Evolutionary conservation across 2,888 invertebrate genomes (phyloP).

Genomic region (Protodeltote pygarga): DNA sequence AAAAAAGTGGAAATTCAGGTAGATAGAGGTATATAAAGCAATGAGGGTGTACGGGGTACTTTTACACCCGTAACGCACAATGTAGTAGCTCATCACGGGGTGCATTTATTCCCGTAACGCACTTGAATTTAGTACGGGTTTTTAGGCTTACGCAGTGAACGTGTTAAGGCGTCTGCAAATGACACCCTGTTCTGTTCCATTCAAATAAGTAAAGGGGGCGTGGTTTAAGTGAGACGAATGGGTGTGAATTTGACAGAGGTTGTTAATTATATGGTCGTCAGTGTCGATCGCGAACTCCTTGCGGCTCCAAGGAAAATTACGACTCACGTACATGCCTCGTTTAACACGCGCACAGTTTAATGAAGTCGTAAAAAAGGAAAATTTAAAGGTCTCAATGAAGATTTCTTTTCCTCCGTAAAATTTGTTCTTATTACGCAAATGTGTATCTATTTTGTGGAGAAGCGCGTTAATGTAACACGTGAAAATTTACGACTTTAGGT

Average conservation of each 20-base stretch:
- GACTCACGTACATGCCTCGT: slow-evolving; percentile 64
- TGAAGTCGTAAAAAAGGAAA: slow-evolving; percentile 66
- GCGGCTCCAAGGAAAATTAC: slow-evolving; percentile 68
- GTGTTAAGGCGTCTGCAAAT: slow-evolving; percentile 45
- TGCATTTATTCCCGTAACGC: too few relatives aligned
- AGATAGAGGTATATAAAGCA: too few relatives aligned
- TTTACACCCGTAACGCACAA: too few relatives aligned
- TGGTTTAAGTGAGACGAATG: slow-evolving; percentile 59
- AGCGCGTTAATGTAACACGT: background rate
- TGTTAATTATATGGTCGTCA: slow-evolving; percentile 79
- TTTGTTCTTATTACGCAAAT: slow-evolving; percentile 25
- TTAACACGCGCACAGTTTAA: slow-evolving; percentile 68
- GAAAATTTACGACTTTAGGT: background rate
- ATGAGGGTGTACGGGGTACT: too few relatives aligned
- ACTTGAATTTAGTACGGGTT: too few relatives aligned
- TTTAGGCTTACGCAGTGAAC: too few relatives aligned
- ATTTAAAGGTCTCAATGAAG: slow-evolving; percentile 55
- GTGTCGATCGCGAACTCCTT: slow-evolving; percentile 62
- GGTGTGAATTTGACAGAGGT: slow-evolving; percentile 80
- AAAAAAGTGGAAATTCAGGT: too few relatives aligned
- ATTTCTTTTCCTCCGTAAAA: slow-evolving; percentile 46
- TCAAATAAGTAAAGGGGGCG: slow-evolving; percentile 58
- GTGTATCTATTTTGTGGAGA: slow-evolving; percentile 16
- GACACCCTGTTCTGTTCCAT: slow-evolving; percentile 52
- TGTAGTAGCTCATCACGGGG: too few relatives aligned